These are phyloP conservation scores for Isotomurus palustris DNA, from an alignment of 2,888 invertebrate species.

Conservation along the genomic window DNA sequence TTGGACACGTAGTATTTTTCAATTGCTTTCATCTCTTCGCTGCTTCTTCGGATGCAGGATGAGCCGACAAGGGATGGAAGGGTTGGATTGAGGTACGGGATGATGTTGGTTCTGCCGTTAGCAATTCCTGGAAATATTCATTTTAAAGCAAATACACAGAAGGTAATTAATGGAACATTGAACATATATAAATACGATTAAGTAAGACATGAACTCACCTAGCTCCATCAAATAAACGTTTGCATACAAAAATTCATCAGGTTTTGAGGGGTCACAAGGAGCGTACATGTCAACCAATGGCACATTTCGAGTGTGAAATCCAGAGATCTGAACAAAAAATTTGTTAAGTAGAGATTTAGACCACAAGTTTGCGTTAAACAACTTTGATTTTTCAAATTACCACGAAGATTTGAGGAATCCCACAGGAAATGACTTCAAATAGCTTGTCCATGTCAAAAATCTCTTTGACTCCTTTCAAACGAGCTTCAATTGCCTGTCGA, in stretches of 20 bases:
- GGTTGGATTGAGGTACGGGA: background rate
- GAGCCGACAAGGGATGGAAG: conserved; percentile 4
- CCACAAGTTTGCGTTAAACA: background rate
- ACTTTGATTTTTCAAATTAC: background rate
- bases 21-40: no score
- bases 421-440: background rate
- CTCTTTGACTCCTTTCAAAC: background rate
- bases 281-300: background rate
- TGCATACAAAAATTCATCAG: no score
- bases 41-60: no score
- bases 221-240: no score
- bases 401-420: background rate
- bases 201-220: no score
- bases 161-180: no score
- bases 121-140: background rate
- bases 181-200: no score
- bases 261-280: no score
- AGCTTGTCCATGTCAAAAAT: background rate
- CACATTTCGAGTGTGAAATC: background rate
- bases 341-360: background rate
- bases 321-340: background rate
- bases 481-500: background rate
- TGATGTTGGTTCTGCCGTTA: background rate
- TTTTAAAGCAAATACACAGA: no score
- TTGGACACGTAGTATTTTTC: no score